phyloP scores from a whole-genome alignment of 2,797 vertebrate genomes.

The Malurus splendens region DNA sequence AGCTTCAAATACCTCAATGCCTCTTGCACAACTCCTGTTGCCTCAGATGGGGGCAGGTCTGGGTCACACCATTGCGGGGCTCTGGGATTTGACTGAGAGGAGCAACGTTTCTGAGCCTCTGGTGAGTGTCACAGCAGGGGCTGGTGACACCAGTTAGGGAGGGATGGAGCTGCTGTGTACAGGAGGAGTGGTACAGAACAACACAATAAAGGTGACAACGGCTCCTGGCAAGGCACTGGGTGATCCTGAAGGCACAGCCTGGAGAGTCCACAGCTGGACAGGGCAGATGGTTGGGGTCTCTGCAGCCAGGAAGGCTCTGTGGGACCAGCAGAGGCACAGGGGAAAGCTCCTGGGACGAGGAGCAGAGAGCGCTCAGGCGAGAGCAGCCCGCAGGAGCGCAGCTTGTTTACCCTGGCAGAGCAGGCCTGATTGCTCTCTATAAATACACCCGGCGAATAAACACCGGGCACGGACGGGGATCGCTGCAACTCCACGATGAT shows the following conservation, averaged over 20 bases:
- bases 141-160: not conserved
- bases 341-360: slow-evolving; percentile 31
- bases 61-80: accelerated
- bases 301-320: not conserved
- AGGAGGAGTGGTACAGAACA: not conserved
- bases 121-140: not conserved
- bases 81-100: not conserved
- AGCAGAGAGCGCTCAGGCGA: not conserved
- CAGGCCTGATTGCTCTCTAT: slow-evolving; percentile 66
- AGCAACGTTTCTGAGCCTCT: not conserved
- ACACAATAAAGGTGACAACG: not conserved
- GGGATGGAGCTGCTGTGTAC: not conserved
- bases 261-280: not conserved
- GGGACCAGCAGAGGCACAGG: not conserved
- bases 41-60: not conserved
- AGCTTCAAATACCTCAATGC: not conserved
- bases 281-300: not conserved
- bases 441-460: slow-evolving; percentile 58
- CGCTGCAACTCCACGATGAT: slow-evolving; percentile 41
- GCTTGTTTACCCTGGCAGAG: slow-evolving; percentile 64
- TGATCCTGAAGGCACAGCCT: not conserved
- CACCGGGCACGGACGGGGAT: slow-evolving; percentile 43
- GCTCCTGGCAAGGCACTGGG: not conserved
- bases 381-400: slow-evolving; percentile 35
- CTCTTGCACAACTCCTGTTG: not conserved